A percentile compares a stretch with the other conserved stretches of the same genome.
Evolutionary conservation across 37 sponge, comb jelly and placozoan species (phyloP).

Genomic region (Geodia barretti): DNA sequence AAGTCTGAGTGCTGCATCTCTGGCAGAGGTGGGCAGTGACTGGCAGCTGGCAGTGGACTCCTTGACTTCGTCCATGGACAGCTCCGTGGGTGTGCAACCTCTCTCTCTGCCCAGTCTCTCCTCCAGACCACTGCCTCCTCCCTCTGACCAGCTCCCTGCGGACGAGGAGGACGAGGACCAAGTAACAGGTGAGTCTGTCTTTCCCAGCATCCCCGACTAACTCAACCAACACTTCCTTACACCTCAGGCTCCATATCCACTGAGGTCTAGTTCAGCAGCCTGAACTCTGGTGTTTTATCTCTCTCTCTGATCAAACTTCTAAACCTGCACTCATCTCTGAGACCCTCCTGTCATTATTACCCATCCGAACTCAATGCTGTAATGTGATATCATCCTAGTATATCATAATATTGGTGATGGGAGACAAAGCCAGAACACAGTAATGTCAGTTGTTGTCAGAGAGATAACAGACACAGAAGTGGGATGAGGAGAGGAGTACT

Average conservation of each 20-base stretch:
- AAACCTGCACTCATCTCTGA: too few relatives aligned
- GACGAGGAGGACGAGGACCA: neutral
- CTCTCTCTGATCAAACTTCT: too few relatives aligned
- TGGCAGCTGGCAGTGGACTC: slow-evolving; percentile 1
- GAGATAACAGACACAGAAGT: slow-evolving; percentile 90
- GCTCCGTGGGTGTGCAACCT: neutral
- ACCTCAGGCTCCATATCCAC: neutral
- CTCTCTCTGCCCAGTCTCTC: too few relatives aligned
- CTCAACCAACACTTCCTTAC: too few relatives aligned
- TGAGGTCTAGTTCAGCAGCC: neutral
- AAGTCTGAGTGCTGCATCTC: neutral
- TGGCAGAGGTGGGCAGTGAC: neutral
- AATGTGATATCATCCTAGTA: too few relatives aligned
- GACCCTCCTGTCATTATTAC: too few relatives aligned
- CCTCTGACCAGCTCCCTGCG: neutral
- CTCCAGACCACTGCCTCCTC: neutral
- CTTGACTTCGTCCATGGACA: neutral
- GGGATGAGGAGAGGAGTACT: slow-evolving; percentile 67
- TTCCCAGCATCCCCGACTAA: too few relatives aligned
- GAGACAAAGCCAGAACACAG: too few relatives aligned
- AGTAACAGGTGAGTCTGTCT: neutral
- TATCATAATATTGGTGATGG: too few relatives aligned
- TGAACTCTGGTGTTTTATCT: neutral
- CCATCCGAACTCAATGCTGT: too few relatives aligned
- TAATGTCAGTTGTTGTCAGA: slow-evolving; percentile 29